Evolutionary conservation across 2,113 vertebrate genomes (phyloP), one percentile per base, ranked within the genome.

Genomic region (Syngnathus scovelli): DNA sequence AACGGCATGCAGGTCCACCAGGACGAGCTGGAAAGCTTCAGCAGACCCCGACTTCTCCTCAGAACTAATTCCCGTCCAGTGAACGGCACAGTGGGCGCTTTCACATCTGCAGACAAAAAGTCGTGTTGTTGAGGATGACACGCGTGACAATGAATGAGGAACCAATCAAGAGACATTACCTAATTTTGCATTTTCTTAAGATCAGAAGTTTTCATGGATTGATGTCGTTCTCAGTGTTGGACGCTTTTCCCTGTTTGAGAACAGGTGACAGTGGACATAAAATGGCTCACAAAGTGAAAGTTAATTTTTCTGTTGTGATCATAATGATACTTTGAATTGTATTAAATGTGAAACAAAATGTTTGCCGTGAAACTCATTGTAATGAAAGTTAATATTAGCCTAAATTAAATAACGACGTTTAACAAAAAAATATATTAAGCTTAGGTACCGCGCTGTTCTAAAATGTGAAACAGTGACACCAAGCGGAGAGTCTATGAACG

Each of bases 1-100:
- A 90, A 89, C 6, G 87, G 89, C 72, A 83, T 79, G 0, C 8
- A 68, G 0, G 44, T 90, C 72, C 84, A 82, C 27, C 80, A 78
- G 27, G 77, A 13, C 1, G 76, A 74, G 12, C 0, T 1, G 0
- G 59, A 56, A 6, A 62, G 60, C 61, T 19, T 12, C 23, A 0
- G 10, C 38, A 5, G 7, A 0, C 76, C 79, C 6, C 49, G n/a
- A 11, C 11, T 83, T 27, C 72, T 84, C 19, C 83, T 90, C 36
- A n/a, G 78, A 11, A 5, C 80, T 58, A 77, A 85, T 77, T 89
- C 87, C 19, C 66, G 83, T 6, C 73, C 86, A 0, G 21, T 90
- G 2, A 71, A 78, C 0, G 69, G 60, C 8, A 10, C 7, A 0
- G 7, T 2, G 3, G 23, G n/a, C 1, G 21, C 68, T 15, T 70